Evolutionary conservation across 2,888 invertebrate species (phyloP).

Genomic region (Drosophila colorata): DNA sequence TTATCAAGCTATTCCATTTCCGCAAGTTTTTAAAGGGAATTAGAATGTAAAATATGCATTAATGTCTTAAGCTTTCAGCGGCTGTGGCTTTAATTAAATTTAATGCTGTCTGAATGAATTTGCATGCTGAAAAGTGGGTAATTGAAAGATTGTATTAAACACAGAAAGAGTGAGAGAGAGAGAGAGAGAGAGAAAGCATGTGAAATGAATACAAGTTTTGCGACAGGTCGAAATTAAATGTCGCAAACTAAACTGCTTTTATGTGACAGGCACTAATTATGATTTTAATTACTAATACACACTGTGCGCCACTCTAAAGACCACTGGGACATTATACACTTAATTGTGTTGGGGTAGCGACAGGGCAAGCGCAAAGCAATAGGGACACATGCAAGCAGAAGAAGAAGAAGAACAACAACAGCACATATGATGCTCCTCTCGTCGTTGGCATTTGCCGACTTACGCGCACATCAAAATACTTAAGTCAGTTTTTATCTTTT

Average conservation of each 20-base stretch:
- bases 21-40: not conserved
- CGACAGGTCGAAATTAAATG: slow-evolving; percentile 18
- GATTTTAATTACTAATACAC: slow-evolving; percentile 62
- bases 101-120: slow-evolving; percentile 23
- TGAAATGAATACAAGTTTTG: slow-evolving; percentile 3
- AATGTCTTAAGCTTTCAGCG: slow-evolving; percentile 10
- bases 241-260: slow-evolving; percentile 45
- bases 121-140: slow-evolving; percentile 1
- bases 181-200: not conserved
- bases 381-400: slow-evolving; percentile 8
- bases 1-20: not conserved
- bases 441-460: slow-evolving; percentile 32
- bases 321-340: slow-evolving; percentile 32
- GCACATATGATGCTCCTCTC: slow-evolving; percentile 3
- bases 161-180: not conserved
- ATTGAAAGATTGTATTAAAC: not conserved
- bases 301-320: slow-evolving; percentile 48
- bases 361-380: not conserved
- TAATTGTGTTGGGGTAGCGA: not conserved
- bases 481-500: slow-evolving; percentile 32
- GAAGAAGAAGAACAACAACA: not conserved
- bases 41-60: not conserved
- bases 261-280: slow-evolving; percentile 52
- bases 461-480: slow-evolving; percentile 33
- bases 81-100: slow-evolving; percentile 40